A percentile compares a stretch with the other conserved stretches of the same genome.
Conservation (phyloP, 1,140 invertebrate genomes). For the Cotesia glomerata region DNA sequence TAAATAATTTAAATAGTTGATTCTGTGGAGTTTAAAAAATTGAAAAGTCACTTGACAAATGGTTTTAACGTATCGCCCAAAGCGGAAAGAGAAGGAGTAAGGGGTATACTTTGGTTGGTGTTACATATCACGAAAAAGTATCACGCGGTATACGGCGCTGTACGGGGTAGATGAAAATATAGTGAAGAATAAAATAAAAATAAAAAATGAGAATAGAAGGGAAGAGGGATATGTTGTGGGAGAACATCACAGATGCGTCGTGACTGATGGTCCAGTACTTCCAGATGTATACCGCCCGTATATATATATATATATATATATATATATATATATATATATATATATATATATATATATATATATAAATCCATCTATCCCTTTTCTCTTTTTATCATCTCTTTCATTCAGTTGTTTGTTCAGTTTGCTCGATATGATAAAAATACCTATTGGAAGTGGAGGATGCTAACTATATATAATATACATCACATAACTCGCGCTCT, state of each 20-base stretch:
- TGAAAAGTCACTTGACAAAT: constrained; percentile 53
- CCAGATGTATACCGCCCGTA: constrained; percentile 55
- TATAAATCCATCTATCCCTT: constrained; percentile 15
- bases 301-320: background rate
- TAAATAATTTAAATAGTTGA: no score
- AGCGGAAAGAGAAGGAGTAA: constrained; percentile 30
- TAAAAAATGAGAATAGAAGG: constrained; percentile 22
- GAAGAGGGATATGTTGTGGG: constrained; percentile 40
- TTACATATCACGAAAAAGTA: constrained; percentile 9
- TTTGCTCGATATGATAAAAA: constrained; percentile 27
- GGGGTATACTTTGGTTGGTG: constrained; percentile 35
- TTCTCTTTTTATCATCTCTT: constrained; percentile 11
- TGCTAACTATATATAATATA: no score
- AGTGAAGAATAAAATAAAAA: constrained; percentile 8
- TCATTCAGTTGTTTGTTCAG: constrained; percentile 57
- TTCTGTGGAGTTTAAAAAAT: no score
- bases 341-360: constrained; percentile 26
- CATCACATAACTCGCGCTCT: background rate
- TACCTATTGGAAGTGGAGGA: background rate
- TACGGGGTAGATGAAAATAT: constrained; percentile 29
- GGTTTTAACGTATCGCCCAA: constrained; percentile 47
- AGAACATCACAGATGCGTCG: constrained; percentile 57
- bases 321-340: no score
- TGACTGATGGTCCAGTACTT: constrained; percentile 63
- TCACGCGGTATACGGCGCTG: constrained; percentile 29